phyloP scores from a whole-genome alignment of 30 jellyfish, hydroid and myxozoan species.

The Clytia hemisphaerica region DNA sequence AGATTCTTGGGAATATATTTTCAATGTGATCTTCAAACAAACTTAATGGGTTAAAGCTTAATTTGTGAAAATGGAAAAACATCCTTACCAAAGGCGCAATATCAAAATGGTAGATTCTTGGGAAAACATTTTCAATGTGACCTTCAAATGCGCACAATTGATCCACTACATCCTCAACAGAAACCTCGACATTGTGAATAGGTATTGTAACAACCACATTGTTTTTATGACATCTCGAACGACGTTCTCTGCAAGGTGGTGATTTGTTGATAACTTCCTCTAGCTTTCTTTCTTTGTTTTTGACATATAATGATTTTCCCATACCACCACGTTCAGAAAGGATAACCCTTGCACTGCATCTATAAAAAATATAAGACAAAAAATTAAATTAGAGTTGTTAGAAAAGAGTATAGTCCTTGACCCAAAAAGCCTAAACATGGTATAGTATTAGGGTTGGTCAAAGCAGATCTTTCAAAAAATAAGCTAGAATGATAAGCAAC shows the following conservation, averaged over 20 bases:
- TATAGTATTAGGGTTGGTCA: too few relatives aligned
- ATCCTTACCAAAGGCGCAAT: constrained; percentile 45
- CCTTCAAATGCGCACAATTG: constrained; percentile 30
- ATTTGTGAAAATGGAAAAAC: too few relatives aligned
- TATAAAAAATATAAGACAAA: not conserved
- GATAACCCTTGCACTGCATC: constrained; percentile 39
- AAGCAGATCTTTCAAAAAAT: too few relatives aligned
- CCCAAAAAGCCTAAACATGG: too few relatives aligned
- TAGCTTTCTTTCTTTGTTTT: constrained; percentile 15
- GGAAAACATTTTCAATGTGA: constrained; percentile 32
- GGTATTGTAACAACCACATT: constrained; percentile 33
- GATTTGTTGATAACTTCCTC: constrained; percentile 2
- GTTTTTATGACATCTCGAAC: constrained; percentile 21
- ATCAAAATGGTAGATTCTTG: constrained; percentile 50
- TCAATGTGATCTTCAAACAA: constrained; percentile 29
- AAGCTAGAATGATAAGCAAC: too few relatives aligned
- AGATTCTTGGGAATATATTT: constrained; percentile 46
- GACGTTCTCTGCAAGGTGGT: constrained; percentile 2
- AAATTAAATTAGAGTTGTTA: not conserved
- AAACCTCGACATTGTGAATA: constrained; percentile 26
- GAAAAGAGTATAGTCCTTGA: too few relatives aligned
- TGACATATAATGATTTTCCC: constrained; percentile 31
- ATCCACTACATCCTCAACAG: constrained; percentile 19
- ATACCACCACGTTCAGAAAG: constrained; percentile 30
- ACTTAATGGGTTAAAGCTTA: constrained; percentile 15